Evolutionary conservation across 1,140 invertebrate genomes (phyloP).

Genomic region (Drosophila kurseongensis): DNA sequence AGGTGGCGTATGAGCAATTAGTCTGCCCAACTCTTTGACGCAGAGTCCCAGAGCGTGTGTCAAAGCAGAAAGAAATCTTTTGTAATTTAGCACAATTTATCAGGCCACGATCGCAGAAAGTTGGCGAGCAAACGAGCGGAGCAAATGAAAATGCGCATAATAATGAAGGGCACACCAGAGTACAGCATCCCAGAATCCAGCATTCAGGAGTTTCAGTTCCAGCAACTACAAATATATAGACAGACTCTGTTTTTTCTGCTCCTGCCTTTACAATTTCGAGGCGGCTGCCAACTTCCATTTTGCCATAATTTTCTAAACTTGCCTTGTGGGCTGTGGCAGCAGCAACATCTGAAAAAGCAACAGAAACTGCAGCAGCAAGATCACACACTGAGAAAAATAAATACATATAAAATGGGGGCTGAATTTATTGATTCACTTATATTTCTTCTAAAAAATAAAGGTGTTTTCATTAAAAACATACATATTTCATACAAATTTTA

Average conservation of each 20-base stretch:
- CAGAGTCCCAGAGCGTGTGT: constrained; percentile 11
- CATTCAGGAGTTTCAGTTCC: constrained; percentile 12
- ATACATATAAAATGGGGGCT: too few species aligned
- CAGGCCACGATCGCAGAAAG: constrained; percentile 24
- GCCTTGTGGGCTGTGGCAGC: constrained; percentile 57
- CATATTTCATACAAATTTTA: too few species aligned
- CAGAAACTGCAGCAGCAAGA: constrained; percentile 11
- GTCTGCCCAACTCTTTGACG: constrained; percentile 14
- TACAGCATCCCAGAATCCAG: constrained; percentile 1
- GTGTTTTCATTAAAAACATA: too few species aligned
- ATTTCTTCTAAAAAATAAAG: background rate
- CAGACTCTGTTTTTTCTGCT: constrained; percentile 7
- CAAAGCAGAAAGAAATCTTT: constrained; percentile 23
- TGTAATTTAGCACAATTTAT: constrained; percentile 49
- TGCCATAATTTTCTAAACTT: constrained; percentile 69
- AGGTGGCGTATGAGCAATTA: constrained; percentile 49
- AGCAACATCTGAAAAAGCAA: constrained; percentile 28
- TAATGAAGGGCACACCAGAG: constrained; percentile 14
- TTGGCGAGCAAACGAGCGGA: background rate
- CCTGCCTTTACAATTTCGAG: constrained; percentile 25
- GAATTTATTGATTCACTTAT: background rate
- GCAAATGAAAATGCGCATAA: constrained; percentile 33
- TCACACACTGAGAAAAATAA: constrained; percentile 5
- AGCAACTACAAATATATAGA: constrained; percentile 43
- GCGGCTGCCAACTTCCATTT: constrained; percentile 60